Conservation (phyloP, 2,888 invertebrate genomes). For the Cryptops parisi region DNA sequence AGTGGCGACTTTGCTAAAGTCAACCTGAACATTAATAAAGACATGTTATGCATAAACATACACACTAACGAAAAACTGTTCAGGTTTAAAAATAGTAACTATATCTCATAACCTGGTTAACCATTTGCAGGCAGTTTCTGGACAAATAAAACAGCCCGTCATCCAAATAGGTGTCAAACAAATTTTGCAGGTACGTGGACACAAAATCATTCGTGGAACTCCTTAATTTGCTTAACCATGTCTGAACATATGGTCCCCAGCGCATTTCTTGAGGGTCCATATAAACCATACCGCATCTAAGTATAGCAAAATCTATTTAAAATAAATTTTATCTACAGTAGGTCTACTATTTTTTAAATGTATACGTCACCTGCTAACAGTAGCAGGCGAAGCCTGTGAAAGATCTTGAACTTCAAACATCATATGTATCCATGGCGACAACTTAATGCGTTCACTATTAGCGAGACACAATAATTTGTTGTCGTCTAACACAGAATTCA, state of each 20-base stretch:
- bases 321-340: too few species aligned
- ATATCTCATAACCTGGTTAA: slow-evolving; percentile 60
- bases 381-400: slow-evolving; percentile 80
- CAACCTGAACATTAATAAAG: slow-evolving; percentile 42
- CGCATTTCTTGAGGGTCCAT: slow-evolving; percentile 69
- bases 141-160: slow-evolving; percentile 49
- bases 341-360: too few species aligned
- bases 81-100: neutral
- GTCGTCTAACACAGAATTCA: slow-evolving; percentile 83
- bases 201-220: slow-evolving; percentile 42
- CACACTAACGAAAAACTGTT: too few species aligned
- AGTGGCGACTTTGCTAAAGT: slow-evolving; percentile 63
- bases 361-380: slow-evolving; percentile 47
- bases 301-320: slow-evolving; percentile 11
- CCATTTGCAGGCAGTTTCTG: slow-evolving; percentile 53
- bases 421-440: slow-evolving; percentile 79
- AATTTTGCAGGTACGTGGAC: slow-evolving; percentile 45
- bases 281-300: slow-evolving; percentile 72
- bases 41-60: neutral
- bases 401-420: slow-evolving; percentile 71
- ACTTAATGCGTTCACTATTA: slow-evolving; percentile 78
- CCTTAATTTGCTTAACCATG: slow-evolving; percentile 50
- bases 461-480: slow-evolving; percentile 87
- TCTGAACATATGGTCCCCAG: slow-evolving; percentile 62
- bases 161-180: slow-evolving; percentile 52